These are phyloP conservation scores for Oligia latruncula DNA, from an alignment of 2,888 invertebrate genomes.

Conservation along the genomic window DNA sequence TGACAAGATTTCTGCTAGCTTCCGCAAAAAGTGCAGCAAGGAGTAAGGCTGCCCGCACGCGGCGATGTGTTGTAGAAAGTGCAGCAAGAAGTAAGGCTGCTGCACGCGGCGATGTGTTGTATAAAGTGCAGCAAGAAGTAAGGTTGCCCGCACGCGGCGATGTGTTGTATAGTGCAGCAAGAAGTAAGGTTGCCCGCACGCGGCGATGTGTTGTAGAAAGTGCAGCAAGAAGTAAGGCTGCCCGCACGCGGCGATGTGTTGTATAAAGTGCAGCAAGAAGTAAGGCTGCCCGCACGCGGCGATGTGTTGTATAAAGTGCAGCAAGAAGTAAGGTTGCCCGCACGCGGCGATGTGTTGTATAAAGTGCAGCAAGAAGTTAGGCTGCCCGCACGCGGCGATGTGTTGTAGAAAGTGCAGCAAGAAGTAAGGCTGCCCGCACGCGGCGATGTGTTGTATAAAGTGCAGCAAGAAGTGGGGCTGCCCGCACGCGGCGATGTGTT, in stretches of 20 bases:
- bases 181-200: too few species aligned
- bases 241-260: constrained; percentile 1
- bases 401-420: not conserved
- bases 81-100: too few species aligned
- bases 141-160: too few species aligned
- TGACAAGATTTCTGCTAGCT: constrained; percentile 15
- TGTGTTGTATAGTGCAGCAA: too few species aligned
- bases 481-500: too few species aligned
- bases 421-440: too few species aligned
- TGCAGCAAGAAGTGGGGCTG: too few species aligned
- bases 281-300: constrained; percentile 3
- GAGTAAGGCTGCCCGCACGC: constrained; percentile 2
- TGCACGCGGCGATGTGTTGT: too few species aligned
- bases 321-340: not conserved
- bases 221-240: not conserved
- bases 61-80: not conserved
- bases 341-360: not conserved
- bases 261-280: constrained; percentile 11
- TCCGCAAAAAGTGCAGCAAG: constrained; percentile 22
- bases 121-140: too few species aligned
- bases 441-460: too few species aligned
- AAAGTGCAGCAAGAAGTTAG: constrained; percentile 16
- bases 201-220: not conserved
- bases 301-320: constrained; percentile 7
- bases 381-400: not conserved